Conservation (phyloP, 2,113 vertebrate genomes). For the Condylura cristata region DNA sequence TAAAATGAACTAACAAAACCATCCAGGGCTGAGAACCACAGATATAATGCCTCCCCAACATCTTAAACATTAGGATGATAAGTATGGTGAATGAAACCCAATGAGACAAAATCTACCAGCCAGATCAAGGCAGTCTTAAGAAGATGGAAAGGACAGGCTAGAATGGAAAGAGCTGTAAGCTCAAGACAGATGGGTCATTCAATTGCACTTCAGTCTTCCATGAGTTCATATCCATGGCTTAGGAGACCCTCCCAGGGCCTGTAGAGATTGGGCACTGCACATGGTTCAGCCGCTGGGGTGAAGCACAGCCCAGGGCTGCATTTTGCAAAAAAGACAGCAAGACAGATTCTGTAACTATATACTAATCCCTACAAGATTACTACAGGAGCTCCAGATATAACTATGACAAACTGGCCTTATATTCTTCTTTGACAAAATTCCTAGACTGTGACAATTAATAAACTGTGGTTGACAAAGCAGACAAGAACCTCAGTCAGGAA, state of each 20-base stretch:
- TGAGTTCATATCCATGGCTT: not conserved
- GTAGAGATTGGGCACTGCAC: too few relatives aligned
- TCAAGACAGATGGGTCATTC: not conserved
- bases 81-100: not conserved
- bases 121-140: not conserved
- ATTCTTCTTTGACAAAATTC: not conserved
- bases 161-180: not conserved
- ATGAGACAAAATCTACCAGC: not conserved
- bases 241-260: not conserved
- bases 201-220: not conserved
- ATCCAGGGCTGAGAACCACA: not conserved
- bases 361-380: not conserved
- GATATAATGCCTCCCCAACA: not conserved
- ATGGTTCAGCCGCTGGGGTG: fast-evolving
- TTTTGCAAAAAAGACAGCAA: not conserved
- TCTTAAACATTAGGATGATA: not conserved
- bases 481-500: not conserved
- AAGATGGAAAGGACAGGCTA: not conserved
- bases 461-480: not conserved
- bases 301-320: not conserved
- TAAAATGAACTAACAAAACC: not conserved
- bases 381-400: not conserved
- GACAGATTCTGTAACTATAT: not conserved
- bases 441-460: not conserved
- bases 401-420: not conserved